A percentile compares a stretch with the other conserved stretches of the same genome.
These are phyloP conservation scores for Drosophila neutralis DNA, from an alignment of 2,888 invertebrate genomes.

Conservation along the genomic window DNA sequence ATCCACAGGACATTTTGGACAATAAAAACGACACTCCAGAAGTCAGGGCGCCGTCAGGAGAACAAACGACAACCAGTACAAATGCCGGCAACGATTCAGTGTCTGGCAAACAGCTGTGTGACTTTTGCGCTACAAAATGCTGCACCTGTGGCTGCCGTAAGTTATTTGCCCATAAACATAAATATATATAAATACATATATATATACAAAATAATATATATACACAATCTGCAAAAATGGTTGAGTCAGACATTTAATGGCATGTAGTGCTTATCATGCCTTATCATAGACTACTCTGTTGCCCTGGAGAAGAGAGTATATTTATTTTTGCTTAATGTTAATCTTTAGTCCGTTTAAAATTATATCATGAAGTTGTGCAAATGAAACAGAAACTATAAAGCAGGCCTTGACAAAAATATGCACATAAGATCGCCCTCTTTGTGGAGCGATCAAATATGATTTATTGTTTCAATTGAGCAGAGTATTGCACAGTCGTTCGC, in stretches of 20 bases:
- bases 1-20: not conserved
- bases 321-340: not conserved
- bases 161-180: constrained; percentile 13
- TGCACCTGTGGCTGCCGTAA: constrained; percentile 56
- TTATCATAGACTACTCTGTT: not conserved
- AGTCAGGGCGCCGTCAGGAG: not conserved
- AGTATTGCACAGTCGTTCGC: not conserved
- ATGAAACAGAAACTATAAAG: not conserved
- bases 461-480: not conserved
- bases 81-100: constrained; percentile 13
- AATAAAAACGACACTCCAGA: not conserved
- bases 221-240: not conserved
- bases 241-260: not conserved
- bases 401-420: not conserved
- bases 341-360: too few species aligned
- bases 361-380: too few species aligned
- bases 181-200: not conserved
- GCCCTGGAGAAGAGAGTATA: not conserved
- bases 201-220: too few species aligned
- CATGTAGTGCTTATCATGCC: not conserved
- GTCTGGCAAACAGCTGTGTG: constrained; percentile 34
- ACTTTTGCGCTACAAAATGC: constrained; percentile 17
- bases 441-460: not conserved
- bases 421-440: not conserved
- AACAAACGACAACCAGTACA: not conserved